phyloP scores from a whole-genome alignment of 37 sponge, comb jelly and placozoan genomes.

The Halichondria panicea region DNA sequence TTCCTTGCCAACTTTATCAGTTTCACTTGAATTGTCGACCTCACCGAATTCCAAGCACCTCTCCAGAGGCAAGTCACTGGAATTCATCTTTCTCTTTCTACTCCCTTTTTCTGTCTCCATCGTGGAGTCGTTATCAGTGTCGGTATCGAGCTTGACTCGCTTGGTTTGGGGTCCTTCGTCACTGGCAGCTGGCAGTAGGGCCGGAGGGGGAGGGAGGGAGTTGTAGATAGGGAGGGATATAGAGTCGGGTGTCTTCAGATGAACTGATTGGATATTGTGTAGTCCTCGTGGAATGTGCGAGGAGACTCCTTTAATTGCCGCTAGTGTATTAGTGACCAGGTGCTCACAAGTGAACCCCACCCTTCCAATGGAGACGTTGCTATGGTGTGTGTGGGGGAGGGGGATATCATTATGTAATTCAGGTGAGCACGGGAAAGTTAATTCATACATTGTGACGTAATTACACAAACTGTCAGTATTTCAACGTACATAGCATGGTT shows the following conservation, averaged over 20 bases:
- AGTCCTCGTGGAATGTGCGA: slow-evolving; percentile 56
- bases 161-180: slow-evolving; percentile 7
- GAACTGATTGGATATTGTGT: slow-evolving; percentile 64
- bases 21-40: too few species aligned
- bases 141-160: slow-evolving; percentile 14
- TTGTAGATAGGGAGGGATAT: slow-evolving; percentile 78
- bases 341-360: slow-evolving; percentile 20
- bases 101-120: too few species aligned
- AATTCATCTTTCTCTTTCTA: too few species aligned
- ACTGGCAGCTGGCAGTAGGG: neutral
- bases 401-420: too few species aligned
- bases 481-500: too few species aligned
- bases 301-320: slow-evolving; percentile 21
- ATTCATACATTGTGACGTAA: too few species aligned
- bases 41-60: too few species aligned
- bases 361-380: slow-evolving; percentile 65
- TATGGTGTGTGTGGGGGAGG: neutral
- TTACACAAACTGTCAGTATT: too few species aligned
- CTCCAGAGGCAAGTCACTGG: too few species aligned
- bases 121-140: too few species aligned
- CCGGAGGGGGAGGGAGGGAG: slow-evolving; percentile 45
- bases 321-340: slow-evolving; percentile 50
- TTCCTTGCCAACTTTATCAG: too few species aligned
- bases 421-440: too few species aligned
- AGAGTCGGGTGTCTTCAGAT: slow-evolving; percentile 73